phyloP scores from a whole-genome alignment of 2,888 invertebrate genomes.

The Sepiola atlantica region DNA sequence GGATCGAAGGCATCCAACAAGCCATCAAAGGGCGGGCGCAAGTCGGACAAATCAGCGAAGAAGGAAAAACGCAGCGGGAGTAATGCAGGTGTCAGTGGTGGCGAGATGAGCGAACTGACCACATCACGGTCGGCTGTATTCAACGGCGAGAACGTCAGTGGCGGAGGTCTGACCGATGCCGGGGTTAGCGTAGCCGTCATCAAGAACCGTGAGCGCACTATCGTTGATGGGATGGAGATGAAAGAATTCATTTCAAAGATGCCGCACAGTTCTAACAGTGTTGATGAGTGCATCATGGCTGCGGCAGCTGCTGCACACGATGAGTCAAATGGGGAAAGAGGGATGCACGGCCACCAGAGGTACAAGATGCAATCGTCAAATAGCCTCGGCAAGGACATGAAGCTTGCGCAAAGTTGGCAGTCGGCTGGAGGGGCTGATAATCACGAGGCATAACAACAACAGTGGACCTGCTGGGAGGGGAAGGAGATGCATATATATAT shows the following conservation, averaged over 20 bases:
- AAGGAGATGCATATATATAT: no score
- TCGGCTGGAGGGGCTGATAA: background rate
- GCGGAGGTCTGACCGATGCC: background rate
- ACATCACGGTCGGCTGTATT: background rate
- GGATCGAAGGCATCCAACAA: background rate
- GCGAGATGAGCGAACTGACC: background rate
- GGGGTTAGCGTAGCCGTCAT: background rate
- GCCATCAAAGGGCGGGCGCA: background rate
- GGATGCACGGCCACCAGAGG: background rate
- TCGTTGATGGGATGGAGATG: background rate
- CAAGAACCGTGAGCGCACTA: background rate
- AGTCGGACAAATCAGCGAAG: background rate
- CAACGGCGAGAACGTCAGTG: background rate
- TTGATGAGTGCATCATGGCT: slow-evolving; percentile 34
- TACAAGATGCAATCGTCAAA: slow-evolving; percentile 36
- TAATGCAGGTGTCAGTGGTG: background rate
- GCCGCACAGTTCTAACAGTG: slow-evolving; percentile 25
- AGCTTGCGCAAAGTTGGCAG: slow-evolving; percentile 40
- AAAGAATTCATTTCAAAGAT: background rate
- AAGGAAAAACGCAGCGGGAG: background rate
- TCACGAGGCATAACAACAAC: background rate
- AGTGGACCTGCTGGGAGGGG: no score
- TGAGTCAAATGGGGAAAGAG: background rate
- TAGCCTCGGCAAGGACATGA: slow-evolving; percentile 43
- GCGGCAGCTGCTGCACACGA: background rate